A percentile compares a stretch with the other conserved stretches of the same genome.
Evolutionary conservation across 2,113 vertebrate species (phyloP).

Genomic region (Psettodes erumei): DNA sequence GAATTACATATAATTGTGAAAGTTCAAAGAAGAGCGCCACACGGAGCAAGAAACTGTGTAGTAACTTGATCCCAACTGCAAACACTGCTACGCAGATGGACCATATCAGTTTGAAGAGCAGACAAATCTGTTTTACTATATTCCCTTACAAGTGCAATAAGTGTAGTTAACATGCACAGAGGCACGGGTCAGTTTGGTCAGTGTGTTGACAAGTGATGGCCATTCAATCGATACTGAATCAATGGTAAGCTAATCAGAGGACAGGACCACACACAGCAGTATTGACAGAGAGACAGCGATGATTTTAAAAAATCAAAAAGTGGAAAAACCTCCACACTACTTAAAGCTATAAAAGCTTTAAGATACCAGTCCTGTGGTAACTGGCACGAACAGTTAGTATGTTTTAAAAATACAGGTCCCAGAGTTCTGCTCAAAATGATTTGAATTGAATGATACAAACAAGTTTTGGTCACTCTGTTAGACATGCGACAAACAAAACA

Average conservation of each 20-base stretch:
- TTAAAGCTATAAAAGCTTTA: neutral
- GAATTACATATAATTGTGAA: no score
- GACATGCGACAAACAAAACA: neutral
- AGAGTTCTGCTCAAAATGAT: neutral
- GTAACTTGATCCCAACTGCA: neutral
- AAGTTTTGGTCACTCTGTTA: neutral
- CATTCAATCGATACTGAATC: slow-evolving; percentile 35
- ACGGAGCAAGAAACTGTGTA: no score
- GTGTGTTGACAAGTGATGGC: slow-evolving; percentile 13
- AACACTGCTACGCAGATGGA: neutral
- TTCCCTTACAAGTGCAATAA: neutral
- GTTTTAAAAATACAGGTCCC: neutral
- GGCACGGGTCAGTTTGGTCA: slow-evolving; percentile 22
- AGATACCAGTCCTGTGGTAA: neutral
- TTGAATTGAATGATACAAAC: neutral
- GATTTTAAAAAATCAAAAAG: neutral
- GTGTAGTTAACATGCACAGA: neutral
- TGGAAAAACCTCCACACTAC: neutral
- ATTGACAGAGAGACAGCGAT: slow-evolving; percentile 24
- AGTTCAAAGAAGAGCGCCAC: no score
- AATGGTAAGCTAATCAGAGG: slow-evolving; percentile 23
- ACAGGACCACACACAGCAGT: neutral
- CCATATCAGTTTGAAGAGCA: neutral
- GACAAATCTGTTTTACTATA: neutral
- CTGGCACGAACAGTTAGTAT: neutral